Percentiles rank a stretch among this genome's conserved stretches.
Conservation (phyloP, 2,888 invertebrate species). For the Crioceris asparagi region DNA sequence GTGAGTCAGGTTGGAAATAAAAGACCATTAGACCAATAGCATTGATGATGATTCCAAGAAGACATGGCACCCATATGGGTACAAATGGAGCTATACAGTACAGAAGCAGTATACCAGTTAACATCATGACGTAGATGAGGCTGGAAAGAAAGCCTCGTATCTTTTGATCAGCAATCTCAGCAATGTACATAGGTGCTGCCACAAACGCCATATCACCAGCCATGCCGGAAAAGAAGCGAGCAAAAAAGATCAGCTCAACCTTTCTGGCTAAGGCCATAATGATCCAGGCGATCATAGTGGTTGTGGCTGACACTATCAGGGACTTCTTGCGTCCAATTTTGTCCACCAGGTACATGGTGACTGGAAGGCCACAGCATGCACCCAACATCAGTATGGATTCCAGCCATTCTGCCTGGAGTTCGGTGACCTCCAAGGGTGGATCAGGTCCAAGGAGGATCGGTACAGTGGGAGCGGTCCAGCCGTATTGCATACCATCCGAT, state of each 20-base stretch:
- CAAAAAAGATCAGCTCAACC: constrained; percentile 29
- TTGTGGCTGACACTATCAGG: constrained; percentile 29
- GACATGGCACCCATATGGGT: constrained; percentile 26
- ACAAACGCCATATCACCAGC: constrained; percentile 37
- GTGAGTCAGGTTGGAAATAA: constrained; percentile 36
- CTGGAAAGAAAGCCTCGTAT: constrained; percentile 35
- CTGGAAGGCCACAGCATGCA: constrained; percentile 29
- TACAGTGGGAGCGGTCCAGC: constrained; percentile 36
- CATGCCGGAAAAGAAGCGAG: constrained; percentile 31
- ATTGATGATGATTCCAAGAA: constrained; percentile 19
- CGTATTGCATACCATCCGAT: constrained; percentile 38
- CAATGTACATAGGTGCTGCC: constrained; percentile 37
- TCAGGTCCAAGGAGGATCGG: constrained; percentile 28
- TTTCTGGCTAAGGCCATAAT: constrained; percentile 30
- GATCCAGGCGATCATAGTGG: constrained; percentile 32
- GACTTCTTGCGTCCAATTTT: constrained; percentile 32
- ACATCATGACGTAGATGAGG: constrained; percentile 36
- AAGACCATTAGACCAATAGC: constrained; percentile 29
- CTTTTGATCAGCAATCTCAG: constrained; percentile 36
- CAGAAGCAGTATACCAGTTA: constrained; percentile 33
- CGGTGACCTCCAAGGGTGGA: constrained; percentile 27
- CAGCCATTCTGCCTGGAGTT: constrained; percentile 26
- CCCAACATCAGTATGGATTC: constrained; percentile 29
- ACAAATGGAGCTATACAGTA: constrained; percentile 32
- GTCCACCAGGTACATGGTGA: constrained; percentile 31